These are phyloP conservation scores for Indri indri DNA, from an alignment of 2,113 vertebrate species.

Conservation along the genomic window DNA sequence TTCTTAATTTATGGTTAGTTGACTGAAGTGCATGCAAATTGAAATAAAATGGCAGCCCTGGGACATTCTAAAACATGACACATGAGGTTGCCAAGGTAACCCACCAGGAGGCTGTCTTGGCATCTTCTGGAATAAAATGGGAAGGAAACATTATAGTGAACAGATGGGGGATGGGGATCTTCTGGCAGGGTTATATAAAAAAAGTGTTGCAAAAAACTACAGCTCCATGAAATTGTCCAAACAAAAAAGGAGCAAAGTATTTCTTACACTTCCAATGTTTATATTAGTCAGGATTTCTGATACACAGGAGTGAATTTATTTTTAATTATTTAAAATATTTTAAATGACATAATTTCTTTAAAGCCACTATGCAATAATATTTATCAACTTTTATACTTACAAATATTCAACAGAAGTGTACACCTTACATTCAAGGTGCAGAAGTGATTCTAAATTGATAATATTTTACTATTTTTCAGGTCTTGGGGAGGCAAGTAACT, in stretches of 20 bases:
- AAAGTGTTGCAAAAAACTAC: conserved; percentile 33
- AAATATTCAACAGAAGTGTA: neutral
- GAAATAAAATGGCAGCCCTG: conserved; percentile 68
- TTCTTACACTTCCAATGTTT: neutral
- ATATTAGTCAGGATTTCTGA: conserved; percentile 15
- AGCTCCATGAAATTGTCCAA: conserved; percentile 50
- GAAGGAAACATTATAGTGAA: conserved; percentile 71
- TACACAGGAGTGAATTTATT: neutral
- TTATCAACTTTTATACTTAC: neutral
- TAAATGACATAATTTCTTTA: conserved; percentile 7
- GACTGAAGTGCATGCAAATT: conserved; percentile 73
- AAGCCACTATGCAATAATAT: neutral
- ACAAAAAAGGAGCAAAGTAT: conserved; percentile 40
- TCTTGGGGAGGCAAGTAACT: neutral
- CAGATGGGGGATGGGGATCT: conserved; percentile 61
- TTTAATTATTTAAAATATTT: neutral
- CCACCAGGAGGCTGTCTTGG: conserved; percentile 79
- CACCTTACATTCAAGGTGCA: neutral
- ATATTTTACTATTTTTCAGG: neutral
- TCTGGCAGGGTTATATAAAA: conserved; percentile 59
- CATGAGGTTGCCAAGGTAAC: conserved; percentile 79
- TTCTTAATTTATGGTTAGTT: conserved; percentile 71
- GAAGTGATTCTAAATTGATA: neutral
- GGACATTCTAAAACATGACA: conserved; percentile 74
- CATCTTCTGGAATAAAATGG: conserved; percentile 70